phyloP scores from a whole-genome alignment of 2,888 invertebrate species.

The Lacanobia oleracea region DNA sequence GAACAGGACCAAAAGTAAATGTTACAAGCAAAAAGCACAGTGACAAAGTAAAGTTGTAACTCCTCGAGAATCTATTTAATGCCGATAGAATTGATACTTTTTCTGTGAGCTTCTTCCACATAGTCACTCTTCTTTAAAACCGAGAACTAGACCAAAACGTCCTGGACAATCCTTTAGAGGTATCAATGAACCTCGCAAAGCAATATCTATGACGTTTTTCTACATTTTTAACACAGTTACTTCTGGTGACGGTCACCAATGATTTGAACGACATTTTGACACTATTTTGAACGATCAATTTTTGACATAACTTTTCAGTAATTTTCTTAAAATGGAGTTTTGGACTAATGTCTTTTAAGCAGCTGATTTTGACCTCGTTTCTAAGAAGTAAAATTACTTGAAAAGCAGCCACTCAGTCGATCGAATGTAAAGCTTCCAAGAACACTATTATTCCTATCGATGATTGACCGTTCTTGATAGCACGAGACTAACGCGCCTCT shows the following conservation, averaged over 20 bases:
- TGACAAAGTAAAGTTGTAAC: neutral
- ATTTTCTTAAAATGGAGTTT: neutral
- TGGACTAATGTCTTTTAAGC: neutral
- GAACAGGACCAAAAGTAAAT: conserved; percentile 8
- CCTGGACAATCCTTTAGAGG: neutral
- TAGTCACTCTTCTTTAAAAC: neutral
- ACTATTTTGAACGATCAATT: neutral
- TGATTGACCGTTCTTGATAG: too few relatives aligned
- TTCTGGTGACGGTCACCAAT: neutral
- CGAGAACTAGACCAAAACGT: neutral
- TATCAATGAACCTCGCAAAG: neutral
- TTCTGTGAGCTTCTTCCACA: neutral
- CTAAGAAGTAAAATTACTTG: too few relatives aligned
- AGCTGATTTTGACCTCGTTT: too few relatives aligned
- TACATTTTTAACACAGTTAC: neutral
- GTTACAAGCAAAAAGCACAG: neutral
- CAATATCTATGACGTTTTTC: neutral
- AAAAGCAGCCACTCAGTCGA: too few relatives aligned
- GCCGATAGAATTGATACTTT: neutral
- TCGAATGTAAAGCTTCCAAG: too few relatives aligned
- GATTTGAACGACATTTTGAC: conserved; percentile 5
- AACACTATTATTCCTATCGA: too few relatives aligned
- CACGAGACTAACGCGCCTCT: too few relatives aligned
- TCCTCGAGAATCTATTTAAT: conserved; percentile 13
- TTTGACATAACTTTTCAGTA: neutral